Evolutionary conservation across 2,113 vertebrate species (phyloP).

Genomic region (Cettia cetti): DNA sequence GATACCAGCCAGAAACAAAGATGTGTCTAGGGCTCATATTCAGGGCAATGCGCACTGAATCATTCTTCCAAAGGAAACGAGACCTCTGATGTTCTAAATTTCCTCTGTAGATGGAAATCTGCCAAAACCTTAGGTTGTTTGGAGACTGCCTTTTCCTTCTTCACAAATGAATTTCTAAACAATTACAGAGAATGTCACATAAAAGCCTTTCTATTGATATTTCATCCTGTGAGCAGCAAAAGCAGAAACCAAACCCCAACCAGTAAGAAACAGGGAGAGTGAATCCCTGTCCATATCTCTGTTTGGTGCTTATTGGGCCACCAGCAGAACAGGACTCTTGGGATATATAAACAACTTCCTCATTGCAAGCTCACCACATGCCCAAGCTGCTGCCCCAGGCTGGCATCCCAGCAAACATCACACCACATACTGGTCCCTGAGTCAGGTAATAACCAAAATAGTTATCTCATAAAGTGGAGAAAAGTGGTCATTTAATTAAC

Average conservation of each 20-base stretch:
- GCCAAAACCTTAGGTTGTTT: slow-evolving; percentile 4
- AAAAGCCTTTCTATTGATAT: slow-evolving; percentile 17
- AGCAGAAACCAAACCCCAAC: neutral
- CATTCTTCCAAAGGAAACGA: slow-evolving; percentile 44
- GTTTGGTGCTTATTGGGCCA: neutral
- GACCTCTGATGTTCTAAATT: slow-evolving; percentile 9
- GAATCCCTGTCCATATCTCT: neutral
- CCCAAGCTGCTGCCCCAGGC: neutral
- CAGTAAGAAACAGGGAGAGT: slow-evolving; percentile 18
- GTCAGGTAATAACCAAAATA: neutral
- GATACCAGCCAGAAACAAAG: neutral
- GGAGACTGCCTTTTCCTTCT: slow-evolving; percentile 49
- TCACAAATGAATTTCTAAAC: slow-evolving; percentile 45
- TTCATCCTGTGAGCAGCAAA: slow-evolving; percentile 16
- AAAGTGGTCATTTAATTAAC: neutral
- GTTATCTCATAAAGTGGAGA: neutral
- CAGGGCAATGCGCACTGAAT: neutral
- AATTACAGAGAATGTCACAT: slow-evolving; percentile 35
- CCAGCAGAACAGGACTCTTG: neutral
- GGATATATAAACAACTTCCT: neutral
- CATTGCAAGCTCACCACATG: neutral
- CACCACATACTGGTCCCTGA: neutral
- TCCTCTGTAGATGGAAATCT: neutral
- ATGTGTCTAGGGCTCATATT: neutral
- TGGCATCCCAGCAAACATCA: neutral